phyloP scores from a whole-genome alignment of 1,140 invertebrate genomes.

The Elymnias hypermnestra region DNA sequence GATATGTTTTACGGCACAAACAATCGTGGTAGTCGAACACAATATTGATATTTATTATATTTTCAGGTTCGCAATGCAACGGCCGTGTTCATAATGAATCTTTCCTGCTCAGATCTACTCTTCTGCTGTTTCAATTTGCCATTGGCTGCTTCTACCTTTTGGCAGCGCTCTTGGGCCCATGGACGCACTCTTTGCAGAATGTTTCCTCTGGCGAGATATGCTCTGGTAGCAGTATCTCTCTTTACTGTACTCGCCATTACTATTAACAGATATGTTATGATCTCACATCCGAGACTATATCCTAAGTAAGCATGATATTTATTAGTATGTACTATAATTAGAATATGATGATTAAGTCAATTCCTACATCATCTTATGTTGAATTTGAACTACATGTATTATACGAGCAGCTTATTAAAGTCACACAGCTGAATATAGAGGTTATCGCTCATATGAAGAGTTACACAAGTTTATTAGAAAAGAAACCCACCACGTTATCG shows the following conservation, averaged over 20 bases:
- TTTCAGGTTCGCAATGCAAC: conserved; percentile 90
- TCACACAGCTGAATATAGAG: too few species aligned
- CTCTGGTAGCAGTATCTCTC: conserved; percentile 85
- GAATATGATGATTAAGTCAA: too few species aligned
- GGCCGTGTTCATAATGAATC: conserved; percentile 89
- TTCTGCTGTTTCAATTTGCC: conserved; percentile 90
- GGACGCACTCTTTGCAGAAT: conserved; percentile 81
- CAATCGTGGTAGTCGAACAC: too few species aligned
- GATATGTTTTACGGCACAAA: too few species aligned
- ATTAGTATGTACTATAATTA: too few species aligned
- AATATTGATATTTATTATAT: too few species aligned
- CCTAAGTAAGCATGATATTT: conserved; percentile 85
- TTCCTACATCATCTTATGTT: too few species aligned
- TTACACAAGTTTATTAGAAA: too few species aligned
- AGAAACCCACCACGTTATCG: too few species aligned
- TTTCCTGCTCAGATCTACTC: conserved; percentile 86
- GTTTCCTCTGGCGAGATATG: conserved; percentile 86
- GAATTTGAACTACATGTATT: too few species aligned
- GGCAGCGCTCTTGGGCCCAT: conserved; percentile 85
- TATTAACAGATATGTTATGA: conserved; percentile 88
- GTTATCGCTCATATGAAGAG: too few species aligned
- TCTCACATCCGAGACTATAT: conserved; percentile 86
- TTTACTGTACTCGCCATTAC: conserved; percentile 88
- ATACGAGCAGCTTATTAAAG: too few species aligned
- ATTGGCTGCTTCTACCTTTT: conserved; percentile 79